Evolutionary conservation across 2,888 invertebrate genomes (phyloP).

Genomic region (Pammene aurita): DNA sequence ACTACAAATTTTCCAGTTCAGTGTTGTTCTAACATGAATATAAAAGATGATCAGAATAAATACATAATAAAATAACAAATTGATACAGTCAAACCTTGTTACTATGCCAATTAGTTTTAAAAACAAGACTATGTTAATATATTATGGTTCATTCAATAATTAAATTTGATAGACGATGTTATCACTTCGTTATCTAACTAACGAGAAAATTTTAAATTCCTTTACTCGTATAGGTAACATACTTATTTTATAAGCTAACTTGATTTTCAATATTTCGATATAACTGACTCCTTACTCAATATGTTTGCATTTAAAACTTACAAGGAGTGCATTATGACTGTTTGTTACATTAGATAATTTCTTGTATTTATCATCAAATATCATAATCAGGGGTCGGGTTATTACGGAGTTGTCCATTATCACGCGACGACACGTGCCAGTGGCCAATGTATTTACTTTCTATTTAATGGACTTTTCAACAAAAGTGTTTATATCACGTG

Average conservation of each 20-base stretch:
- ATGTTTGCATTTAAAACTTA: background rate
- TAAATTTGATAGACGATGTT: no score
- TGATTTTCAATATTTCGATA: no score
- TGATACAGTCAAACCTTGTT: background rate
- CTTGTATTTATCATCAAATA: slow-evolving; percentile 29
- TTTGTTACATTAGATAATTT: background rate
- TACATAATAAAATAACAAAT: no score
- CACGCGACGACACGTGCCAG: slow-evolving; percentile 19
- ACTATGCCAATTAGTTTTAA: background rate
- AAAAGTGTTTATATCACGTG: background rate
- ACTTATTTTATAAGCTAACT: no score
- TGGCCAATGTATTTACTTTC: slow-evolving; percentile 10
- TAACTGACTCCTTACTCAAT: background rate
- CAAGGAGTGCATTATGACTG: background rate
- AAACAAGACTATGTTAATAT: no score
- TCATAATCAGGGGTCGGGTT: slow-evolving; percentile 21
- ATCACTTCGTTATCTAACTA: no score
- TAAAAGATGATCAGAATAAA: no score
- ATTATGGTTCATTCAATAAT: no score
- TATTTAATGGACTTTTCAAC: background rate
- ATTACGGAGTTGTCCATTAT: slow-evolving; percentile 18
- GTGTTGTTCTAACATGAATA: no score
- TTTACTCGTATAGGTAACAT: no score
- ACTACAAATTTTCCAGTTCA: no score
- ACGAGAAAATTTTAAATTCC: no score